Base-by-base conservation (phyloP, 2,797 vertebrate species). In the Sparidentex hasta region DNA sequence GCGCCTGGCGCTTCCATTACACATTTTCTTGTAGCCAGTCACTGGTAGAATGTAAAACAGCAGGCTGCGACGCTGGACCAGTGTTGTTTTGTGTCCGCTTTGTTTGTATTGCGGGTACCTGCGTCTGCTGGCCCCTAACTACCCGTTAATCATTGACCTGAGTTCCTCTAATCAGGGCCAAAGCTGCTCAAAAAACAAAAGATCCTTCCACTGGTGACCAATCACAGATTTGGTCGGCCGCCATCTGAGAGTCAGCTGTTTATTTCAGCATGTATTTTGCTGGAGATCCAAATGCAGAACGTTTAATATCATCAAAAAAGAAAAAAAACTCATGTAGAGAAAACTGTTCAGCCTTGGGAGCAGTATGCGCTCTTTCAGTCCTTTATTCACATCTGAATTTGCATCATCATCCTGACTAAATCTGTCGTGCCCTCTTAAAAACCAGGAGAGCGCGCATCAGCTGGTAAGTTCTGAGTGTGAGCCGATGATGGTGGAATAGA, bases 61-160 rank as follows among this genome's bases (percentile, higher is more conserved):
- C 8, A 27, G 9, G 58, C 70, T n/a, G 44, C 21, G 21, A 29
- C 12, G 23, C 25, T 52, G 44, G 69, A 57, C 47, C 47, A 16
- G 13, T 33, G 71, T 65, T 63, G 62, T 76, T 80, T 78, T 63
- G 46, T 65, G 29, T 46, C 52, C 33, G 6, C 48, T 47, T 11
- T 81, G 71, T 77, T 81, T 11, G 55, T 63, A 38, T 46, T 61
- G 59, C 52, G 51, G 43, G 63, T 43, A 18, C 21, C 20, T 46
- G n/a, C 29, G 41, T 20, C 29, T 21, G 47, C 18, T 23, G 74
- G 23, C 51, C 55, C 25, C 17, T 4, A 1, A 20, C 48, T 77
- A 61, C 72, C 20, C 4, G 88, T 91, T 86, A 82, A 85, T 90
- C 68, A 91, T 88, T 90, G 56, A 65, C 80, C 77, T 20, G 1